phyloP scores from a whole-genome alignment of 2,797 vertebrate species.

The Potorous gilbertii region DNA sequence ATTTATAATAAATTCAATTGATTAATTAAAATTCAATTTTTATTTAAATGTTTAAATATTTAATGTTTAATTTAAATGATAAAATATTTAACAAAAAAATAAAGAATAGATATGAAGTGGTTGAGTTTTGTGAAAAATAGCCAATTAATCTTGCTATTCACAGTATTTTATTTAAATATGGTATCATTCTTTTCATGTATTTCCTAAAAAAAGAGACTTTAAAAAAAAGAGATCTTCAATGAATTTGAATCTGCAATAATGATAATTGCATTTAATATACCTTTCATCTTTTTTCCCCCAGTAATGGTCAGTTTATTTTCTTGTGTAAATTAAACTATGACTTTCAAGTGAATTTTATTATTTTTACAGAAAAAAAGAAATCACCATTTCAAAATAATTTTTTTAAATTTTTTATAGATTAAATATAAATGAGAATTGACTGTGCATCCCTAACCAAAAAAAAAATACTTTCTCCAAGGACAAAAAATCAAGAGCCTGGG shows the following conservation, averaged over 20 bases:
- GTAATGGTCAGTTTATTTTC: not conserved
- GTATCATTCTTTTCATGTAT: not conserved
- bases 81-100: not conserved
- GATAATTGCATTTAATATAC: not conserved
- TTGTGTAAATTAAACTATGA: not conserved
- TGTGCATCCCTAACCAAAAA: not conserved
- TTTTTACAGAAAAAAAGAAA: not conserved
- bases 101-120: not conserved
- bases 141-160: not conserved
- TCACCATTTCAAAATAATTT: conserved; percentile 30
- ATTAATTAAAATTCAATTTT: not conserved
- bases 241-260: not conserved
- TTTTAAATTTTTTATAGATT: conserved; percentile 11
- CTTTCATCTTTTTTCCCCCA: not conserved
- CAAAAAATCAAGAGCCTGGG: not conserved
- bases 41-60: not conserved
- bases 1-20: not conserved
- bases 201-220: not conserved
- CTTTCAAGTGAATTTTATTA: not conserved
- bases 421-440: not conserved
- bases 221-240: not conserved
- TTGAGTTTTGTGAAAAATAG: not conserved
- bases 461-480: not conserved
- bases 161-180: not conserved
- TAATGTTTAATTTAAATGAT: not conserved